Evolutionary conservation across 2,888 invertebrate genomes (phyloP), one percentile per base, ranked within the genome.

Genomic region (Pristionchus exspectatus): DNA sequence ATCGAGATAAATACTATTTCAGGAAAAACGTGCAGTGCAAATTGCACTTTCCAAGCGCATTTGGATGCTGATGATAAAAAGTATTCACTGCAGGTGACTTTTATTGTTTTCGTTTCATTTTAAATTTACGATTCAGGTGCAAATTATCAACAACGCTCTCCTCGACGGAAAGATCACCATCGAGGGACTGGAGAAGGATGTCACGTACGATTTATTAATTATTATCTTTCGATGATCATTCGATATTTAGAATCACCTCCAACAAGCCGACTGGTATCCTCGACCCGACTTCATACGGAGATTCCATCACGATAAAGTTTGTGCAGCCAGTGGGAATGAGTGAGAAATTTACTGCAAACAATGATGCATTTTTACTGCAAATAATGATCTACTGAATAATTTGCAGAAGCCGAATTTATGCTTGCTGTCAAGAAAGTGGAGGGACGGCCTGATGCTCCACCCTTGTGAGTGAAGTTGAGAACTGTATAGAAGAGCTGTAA

Each of bases 381-480:
- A 24, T 21, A 66, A 24, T 66, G 21, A 33, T 72, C n/a, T 5
- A 77, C 27, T 9, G n/a, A 24, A 33, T 38, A 21, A 16, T 44
- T 81, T 81, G 9, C 54, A 81, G 81, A 50, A 54, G 81, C 44
- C 50, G 81, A 81, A 54, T 81, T 81, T 54, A 81, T 81, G 81
- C 44, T 81, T 0, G 81, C 50, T 3, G 81, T 81, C 2, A 81
- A 54, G 54, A 81, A 81, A 27, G 50, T 54, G 81, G 16, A 24
- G 2, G 81, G 81, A 27, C 50, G 81, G 4, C 81, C 81, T 1
- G 81, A 50, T 14, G 18, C 81, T 2, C 50, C 50, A 9, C 50
- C 50, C 7, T 44, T 33, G 81, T 81, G 14, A 81, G 81, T 54
- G 12, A 5, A 66, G 10, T 21, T 38, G 2, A 38, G n/a, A n/a